Percentiles rank a stretch among this genome's conserved stretches.
Conservation (phyloP, 2,888 invertebrate species). For the Suillia variegata region DNA sequence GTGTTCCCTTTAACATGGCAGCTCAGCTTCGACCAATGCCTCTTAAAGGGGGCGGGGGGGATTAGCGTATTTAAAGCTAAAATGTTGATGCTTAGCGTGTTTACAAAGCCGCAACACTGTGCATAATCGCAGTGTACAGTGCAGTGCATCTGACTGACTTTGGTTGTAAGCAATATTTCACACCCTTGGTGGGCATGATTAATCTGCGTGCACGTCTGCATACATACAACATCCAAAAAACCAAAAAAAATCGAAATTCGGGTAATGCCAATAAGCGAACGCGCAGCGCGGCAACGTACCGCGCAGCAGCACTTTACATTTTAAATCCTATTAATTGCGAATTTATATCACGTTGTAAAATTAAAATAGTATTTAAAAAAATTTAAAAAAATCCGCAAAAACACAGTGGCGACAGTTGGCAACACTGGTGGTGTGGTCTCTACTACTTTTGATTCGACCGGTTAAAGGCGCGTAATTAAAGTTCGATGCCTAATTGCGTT, state of each 20-base stretch:
- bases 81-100: too few species aligned
- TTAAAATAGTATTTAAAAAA: not conserved
- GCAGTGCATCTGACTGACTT: not conserved
- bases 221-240: too few species aligned
- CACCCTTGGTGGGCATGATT: slow-evolving; percentile 38
- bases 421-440: not conserved
- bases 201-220: too few species aligned
- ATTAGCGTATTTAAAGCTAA: too few species aligned
- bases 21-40: too few species aligned
- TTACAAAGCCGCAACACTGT: slow-evolving; percentile 4
- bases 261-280: too few species aligned
- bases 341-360: slow-evolving; percentile 23
- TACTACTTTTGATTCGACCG: not conserved
- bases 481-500: slow-evolving; percentile 23
- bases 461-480: slow-evolving; percentile 11
- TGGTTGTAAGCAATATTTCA: slow-evolving; percentile 34
- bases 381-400: slow-evolving; percentile 9
- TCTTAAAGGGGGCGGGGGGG: too few species aligned
- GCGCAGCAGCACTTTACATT: slow-evolving; percentile 12
- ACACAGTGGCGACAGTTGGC: not conserved
- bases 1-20: too few species aligned
- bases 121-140: slow-evolving; percentile 11
- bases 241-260: too few species aligned
- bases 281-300: not conserved
- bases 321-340: slow-evolving; percentile 37